Conservation (phyloP, 1,140 invertebrate species). For the Euwallacea similis region DNA sequence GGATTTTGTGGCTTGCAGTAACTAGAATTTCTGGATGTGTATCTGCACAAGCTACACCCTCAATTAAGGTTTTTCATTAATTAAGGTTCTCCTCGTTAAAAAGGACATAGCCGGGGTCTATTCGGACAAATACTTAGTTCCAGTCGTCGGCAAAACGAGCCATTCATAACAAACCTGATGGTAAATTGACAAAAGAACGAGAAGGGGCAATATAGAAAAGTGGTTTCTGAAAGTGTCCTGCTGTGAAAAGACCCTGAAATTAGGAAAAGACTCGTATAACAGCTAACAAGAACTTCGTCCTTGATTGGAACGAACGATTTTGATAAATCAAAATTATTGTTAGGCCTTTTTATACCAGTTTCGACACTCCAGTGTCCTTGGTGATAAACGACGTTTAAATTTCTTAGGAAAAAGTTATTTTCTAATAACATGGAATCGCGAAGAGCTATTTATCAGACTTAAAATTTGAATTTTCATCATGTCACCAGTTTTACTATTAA, state of each 20-base stretch:
- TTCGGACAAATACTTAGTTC: neutral
- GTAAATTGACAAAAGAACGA: conserved; percentile 1
- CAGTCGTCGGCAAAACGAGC: neutral
- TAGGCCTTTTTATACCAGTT: neutral
- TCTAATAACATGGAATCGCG: neutral
- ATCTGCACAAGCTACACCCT: too few relatives aligned
- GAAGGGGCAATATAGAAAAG: conserved; percentile 8
- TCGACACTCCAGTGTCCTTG: neutral
- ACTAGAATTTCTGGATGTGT: too few relatives aligned
- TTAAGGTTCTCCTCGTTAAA: too few relatives aligned
- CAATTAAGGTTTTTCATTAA: too few relatives aligned
- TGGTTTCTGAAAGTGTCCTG: conserved; percentile 8
- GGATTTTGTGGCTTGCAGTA: too few relatives aligned
- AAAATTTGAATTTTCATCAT: neutral
- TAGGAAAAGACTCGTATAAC: neutral
- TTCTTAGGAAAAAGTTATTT: neutral
- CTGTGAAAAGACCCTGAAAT: conserved; percentile 12
- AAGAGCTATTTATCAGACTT: neutral
- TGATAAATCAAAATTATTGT: conserved; percentile 3
- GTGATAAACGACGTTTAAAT: neutral
- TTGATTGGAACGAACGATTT: neutral
- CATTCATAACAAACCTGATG: neutral
- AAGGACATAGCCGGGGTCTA: too few relatives aligned
- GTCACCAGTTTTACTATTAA: neutral
- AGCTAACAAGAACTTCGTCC: neutral